Conservation (phyloP, 37 sponge, comb jelly and placozoan species). For the Halisarca cf. caerulea region DNA sequence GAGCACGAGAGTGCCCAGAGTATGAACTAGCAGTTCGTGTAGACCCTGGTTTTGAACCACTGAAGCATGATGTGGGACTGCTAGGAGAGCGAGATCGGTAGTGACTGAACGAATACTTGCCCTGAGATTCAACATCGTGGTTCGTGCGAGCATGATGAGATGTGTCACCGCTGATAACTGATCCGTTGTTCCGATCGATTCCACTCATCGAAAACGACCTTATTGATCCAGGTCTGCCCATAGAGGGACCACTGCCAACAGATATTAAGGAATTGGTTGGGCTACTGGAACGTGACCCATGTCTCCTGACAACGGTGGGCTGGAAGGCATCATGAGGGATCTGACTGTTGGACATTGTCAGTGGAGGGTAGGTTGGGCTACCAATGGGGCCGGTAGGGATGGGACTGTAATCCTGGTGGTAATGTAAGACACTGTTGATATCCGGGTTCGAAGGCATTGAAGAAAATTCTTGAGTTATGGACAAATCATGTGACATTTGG, state of each 20-base stretch:
- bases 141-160: background rate
- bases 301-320: background rate
- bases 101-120: background rate
- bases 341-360: background rate
- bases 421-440: background rate
- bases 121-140: background rate
- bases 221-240: background rate
- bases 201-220: background rate
- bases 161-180: background rate
- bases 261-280: constrained; percentile 21
- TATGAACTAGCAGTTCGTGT: constrained; percentile 13
- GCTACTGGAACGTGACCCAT: constrained; percentile 11
- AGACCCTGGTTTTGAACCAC: constrained; percentile 16
- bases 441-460: background rate
- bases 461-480: background rate
- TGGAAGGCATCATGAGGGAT: background rate
- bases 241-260: constrained; percentile 12
- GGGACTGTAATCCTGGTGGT: background rate
- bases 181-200: background rate
- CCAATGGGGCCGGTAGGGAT: background rate
- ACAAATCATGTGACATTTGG: too few species aligned
- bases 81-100: constrained; percentile 16
- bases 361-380: constrained; percentile 6
- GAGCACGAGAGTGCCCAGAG: background rate
- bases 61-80: background rate